These are phyloP conservation scores for Torymus texanus DNA, from an alignment of 2,888 invertebrate genomes.

Conservation along the genomic window DNA sequence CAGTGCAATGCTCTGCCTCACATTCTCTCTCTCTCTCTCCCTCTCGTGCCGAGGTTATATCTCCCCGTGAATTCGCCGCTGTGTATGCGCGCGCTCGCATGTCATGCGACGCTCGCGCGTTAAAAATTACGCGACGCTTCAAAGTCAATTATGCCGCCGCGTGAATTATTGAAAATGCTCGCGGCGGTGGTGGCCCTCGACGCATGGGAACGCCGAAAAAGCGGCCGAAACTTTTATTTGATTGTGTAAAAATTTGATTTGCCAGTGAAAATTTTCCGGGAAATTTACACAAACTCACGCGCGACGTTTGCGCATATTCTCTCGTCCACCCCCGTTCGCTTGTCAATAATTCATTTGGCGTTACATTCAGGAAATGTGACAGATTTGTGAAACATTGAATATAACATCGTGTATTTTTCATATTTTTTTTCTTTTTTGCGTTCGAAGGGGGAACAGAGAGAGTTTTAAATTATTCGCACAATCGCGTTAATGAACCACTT, in stretches of 20 bases:
- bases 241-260: slow-evolving; percentile 41
- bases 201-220: not conserved
- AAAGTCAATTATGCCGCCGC: slow-evolving; percentile 46
- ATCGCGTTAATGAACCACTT: too few relatives aligned
- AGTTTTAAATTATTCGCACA: too few relatives aligned
- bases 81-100: slow-evolving; percentile 3
- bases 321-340: not conserved
- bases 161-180: slow-evolving; percentile 47
- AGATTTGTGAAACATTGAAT: slow-evolving; percentile 30
- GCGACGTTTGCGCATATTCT: not conserved
- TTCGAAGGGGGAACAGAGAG: too few relatives aligned
- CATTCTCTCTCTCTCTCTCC: too few relatives aligned
- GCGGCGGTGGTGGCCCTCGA: not conserved
- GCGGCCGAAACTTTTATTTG: slow-evolving; percentile 32
- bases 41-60: slow-evolving; percentile 5
- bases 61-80: not conserved
- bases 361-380: slow-evolving; percentile 24
- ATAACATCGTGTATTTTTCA: too few relatives aligned
- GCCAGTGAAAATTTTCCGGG: slow-evolving; percentile 7
- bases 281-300: slow-evolving; percentile 17
- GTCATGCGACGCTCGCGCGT: slow-evolving; percentile 30
- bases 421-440: too few relatives aligned
- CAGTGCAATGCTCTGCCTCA: not conserved
- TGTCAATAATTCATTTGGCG: slow-evolving; percentile 26
- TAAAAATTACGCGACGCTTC: slow-evolving; percentile 50